Conservation (phyloP, 2,113 vertebrate genomes). For the Spea bombifrons region DNA sequence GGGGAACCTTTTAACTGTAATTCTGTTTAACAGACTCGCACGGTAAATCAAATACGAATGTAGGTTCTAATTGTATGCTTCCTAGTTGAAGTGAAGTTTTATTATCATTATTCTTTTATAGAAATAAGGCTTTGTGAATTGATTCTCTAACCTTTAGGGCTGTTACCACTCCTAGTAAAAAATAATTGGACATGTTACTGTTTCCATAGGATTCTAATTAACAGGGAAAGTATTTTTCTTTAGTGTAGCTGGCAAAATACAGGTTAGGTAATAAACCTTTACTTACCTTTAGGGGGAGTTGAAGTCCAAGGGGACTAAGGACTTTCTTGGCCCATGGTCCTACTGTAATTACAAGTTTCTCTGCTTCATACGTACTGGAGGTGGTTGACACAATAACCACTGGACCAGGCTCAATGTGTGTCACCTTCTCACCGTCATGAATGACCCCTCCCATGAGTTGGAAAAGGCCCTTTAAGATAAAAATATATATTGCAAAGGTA, state of each 20-base stretch:
- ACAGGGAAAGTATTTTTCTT: too few species aligned
- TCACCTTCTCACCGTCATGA: constrained; percentile 78
- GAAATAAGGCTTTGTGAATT: background rate
- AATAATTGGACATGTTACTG: too few species aligned
- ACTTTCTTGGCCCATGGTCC: constrained; percentile 82
- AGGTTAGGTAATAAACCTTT: too few species aligned
- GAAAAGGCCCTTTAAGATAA: constrained; percentile 66
- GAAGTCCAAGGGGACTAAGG: constrained; percentile 68
- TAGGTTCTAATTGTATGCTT: background rate
- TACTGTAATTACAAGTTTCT: constrained; percentile 73
- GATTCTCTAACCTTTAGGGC: too few species aligned
- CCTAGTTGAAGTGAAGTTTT: constrained; percentile 7
- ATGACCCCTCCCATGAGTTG: constrained; percentile 68
- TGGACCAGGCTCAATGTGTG: constrained; percentile 69
- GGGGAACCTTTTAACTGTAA: constrained; percentile 25
- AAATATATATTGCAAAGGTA: background rate
- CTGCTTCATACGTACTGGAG: constrained; percentile 67
- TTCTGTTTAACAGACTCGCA: constrained; percentile 23
- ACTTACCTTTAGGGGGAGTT: constrained; percentile 81
- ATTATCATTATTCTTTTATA: background rate
- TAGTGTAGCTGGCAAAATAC: too few species aligned
- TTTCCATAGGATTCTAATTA: too few species aligned
- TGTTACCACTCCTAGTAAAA: too few species aligned
- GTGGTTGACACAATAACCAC: constrained; percentile 70
- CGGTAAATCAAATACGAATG: constrained; percentile 28